Base-by-base conservation (phyloP, 1,140 invertebrate genomes). In the Anastatus disparis region DNA sequence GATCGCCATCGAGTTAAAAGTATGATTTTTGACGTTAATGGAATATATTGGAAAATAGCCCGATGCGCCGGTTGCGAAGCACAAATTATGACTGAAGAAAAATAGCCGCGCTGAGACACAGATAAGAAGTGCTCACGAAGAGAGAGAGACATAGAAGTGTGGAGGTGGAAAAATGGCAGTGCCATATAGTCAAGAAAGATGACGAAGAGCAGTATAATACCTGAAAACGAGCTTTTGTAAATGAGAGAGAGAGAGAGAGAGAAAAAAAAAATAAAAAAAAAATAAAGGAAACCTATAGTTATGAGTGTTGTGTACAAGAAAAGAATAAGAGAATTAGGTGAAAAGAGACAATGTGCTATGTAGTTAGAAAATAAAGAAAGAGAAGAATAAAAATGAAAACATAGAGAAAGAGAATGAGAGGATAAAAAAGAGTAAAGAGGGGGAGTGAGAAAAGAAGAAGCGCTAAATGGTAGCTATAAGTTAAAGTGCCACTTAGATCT, bases 1-100 rank as follows among this genome's bases (percentile, higher is more conserved):
- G 70, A 78, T 78, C 72, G 78, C 68, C 80, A 81, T 81, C 68
- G 62, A 73, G 26, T 15, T 3, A 27, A 20, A 35, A 62, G 50
- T n/a, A n/a, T n/a, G n/a, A n/a, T n/a, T n/a, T n/a, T n/a, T n/a
- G n/a, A n/a, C n/a, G n/a, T n/a, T n/a, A n/a, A n/a, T n/a, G n/a
- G n/a, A n/a, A n/a, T n/a, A n/a, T n/a, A n/a, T n/a, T n/a, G n/a
- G n/a, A 67, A 55, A 44, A 26, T 35, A 35, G 10, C 55, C 24
- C 35, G 69, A 62, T 64, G 71, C 44, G 66, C 61, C 71, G 61
- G 26, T 46, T 44, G 27, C 68, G 70, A 50, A 59, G 70, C 61
- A 68, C 71, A 50, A 66, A 70, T 67, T 70, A 44, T 44, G 76
- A 78, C 75, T 78, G 70, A 69, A 66, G 68, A 55, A 69, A 59